These are phyloP conservation scores for Varecia variegata DNA, from an alignment of 2,797 vertebrate species.

Conservation along the genomic window DNA sequence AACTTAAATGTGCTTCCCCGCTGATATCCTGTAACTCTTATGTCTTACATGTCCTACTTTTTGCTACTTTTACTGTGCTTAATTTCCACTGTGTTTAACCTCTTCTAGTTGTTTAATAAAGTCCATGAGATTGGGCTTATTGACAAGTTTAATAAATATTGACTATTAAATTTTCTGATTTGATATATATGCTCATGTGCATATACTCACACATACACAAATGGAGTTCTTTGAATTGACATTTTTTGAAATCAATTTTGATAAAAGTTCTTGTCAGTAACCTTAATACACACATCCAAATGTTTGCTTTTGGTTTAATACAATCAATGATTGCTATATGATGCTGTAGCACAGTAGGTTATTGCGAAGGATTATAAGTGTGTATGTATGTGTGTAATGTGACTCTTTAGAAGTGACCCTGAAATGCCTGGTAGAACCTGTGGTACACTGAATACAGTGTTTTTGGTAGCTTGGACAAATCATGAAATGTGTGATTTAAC, in stretches of 20 bases:
- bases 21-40: not conserved
- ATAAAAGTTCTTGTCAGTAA: not conserved
- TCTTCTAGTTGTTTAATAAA: not conserved
- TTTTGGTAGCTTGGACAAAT: constrained; percentile 41
- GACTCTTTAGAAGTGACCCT: constrained; percentile 25
- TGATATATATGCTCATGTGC: not conserved
- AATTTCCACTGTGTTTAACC: not conserved
- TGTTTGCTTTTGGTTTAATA: not conserved
- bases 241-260: not conserved
- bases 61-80: not conserved
- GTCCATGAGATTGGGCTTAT: not conserved
- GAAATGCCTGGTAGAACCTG: not conserved
- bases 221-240: not conserved
- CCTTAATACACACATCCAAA: not conserved
- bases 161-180: not conserved
- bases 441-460: not conserved
- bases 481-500: constrained; percentile 67
- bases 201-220: not conserved
- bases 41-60: not conserved
- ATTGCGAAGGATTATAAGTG: not conserved
- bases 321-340: not conserved
- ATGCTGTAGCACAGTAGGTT: not conserved
- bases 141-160: not conserved
- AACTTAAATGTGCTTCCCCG: too few relatives aligned
- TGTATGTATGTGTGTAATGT: not conserved